Evolutionary conservation across 1,140 invertebrate species (phyloP), one percentile per base, ranked within the genome.

Genomic region (Papilio helenus): DNA sequence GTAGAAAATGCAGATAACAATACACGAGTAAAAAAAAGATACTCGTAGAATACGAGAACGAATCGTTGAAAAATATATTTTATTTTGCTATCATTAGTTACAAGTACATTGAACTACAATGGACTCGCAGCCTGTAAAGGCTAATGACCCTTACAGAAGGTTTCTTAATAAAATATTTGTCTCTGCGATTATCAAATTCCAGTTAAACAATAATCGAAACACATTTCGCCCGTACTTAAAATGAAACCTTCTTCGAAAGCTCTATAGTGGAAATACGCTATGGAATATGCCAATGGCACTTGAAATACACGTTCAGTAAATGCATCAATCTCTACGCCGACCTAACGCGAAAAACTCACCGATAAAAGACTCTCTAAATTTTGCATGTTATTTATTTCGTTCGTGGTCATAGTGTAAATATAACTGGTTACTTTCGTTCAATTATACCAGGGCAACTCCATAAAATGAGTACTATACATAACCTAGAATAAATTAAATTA

Each of bases 271-370:
- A 12, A 65, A 29, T 16, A 34, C 14, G 61, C 12, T 29, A 68
- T 26, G 61, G 20, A 61, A 16, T 61, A 68, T 68, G 9, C 23
- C 58, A 61, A 68, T 68, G 61, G 14, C 5, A 29, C 61, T 68
- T 68, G 61, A 68, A 29, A 68, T 29, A 68, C 61, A 68, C 61
- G 61, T 68, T 68, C 61, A 29, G 61, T 16, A 68, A 68, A 34
- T 68, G 26, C 61, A 68, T 12, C 61, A 61, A 61, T 61, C 26
- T 68, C 26, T 68, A 68, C 26, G 12, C 18, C 61, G 26, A 34
- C 12, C 61, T 18, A 14, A 16, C 61, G 61, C 61, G 61, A 29
- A 68, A 29, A 68, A 26, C 26, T 68, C 26, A 29, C 61, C 61
- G 18, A 34, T 68, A 68, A 68, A 68, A 68, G 12, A 14, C 61